Base-by-base conservation (phyloP, 2,888 invertebrate genomes). In the Acanthosepion lycidas region DNA sequence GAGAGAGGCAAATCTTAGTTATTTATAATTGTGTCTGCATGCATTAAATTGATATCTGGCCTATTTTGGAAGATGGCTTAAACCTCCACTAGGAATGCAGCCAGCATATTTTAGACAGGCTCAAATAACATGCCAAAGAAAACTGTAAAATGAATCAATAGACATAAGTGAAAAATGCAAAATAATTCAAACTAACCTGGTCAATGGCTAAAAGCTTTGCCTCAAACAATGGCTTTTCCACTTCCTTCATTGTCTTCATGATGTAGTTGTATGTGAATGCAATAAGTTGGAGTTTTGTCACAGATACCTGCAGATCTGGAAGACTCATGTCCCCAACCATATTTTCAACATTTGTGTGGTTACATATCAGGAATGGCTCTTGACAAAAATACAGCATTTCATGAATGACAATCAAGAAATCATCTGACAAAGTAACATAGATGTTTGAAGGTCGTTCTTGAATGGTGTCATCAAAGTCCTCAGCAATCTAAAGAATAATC, bases 231-330 rank as follows among this genome's bases (percentile, higher is more conserved):
- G 97, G 97, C 94, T 96, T 96, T 96, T 97, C 97, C 96, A 97
- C 97, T 94, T 96, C 96, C 91, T 97, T 97, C 95, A 97, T 96
- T 1, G 96, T 96, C 94, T 96, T 96, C 97, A 97, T 97, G 95
- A 97, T 97, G 26, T 96, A 96, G 95, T 97, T 97, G 95, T 97
- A 97, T 95, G 97, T 97, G 94, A 97, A 97, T 55, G 97, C 97
- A 59, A 97, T 97, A 23, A 97, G 97, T 95, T 97, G 97, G 91
- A 97, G 96, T 59, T 97, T 95, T 6, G 97, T 97, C 0, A 97
- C 97, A 9, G 97, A 96, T 28, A 97, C 97, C 64, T 96, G 96
- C 93, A 97, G 96, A 94, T 97, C 96, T 94, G 96, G 96, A 5
- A 97, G 96, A 95, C 97, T 96, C 12, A 97, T 97, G 95, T 97